Evolutionary conservation across 2,113 vertebrate genomes (phyloP).

Genomic region (Turnix velox): DNA sequence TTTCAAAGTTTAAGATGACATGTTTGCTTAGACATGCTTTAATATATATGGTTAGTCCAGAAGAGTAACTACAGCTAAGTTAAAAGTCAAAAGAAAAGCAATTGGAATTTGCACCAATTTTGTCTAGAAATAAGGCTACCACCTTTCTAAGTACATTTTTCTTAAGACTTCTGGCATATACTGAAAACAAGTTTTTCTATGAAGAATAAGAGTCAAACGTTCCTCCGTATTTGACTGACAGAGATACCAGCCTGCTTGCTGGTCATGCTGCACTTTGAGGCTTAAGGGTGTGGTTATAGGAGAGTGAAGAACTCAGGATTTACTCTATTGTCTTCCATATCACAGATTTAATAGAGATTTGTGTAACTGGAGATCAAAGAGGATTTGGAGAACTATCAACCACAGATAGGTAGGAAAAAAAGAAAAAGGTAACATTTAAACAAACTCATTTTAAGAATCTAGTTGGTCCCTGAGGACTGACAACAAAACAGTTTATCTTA

Average conservation of each 20-base stretch:
- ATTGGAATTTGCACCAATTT: background rate
- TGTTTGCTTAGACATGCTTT: background rate
- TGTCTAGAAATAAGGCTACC: background rate
- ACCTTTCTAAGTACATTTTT: background rate
- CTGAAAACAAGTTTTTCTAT: background rate
- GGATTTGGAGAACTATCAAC: background rate
- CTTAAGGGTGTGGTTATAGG: background rate
- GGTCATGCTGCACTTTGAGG: background rate
- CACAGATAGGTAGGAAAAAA: background rate
- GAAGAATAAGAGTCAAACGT: background rate
- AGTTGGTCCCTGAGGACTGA: background rate
- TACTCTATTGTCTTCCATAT: background rate
- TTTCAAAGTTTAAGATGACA: constrained; percentile 18
- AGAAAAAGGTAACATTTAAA: background rate
- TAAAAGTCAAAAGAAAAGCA: background rate
- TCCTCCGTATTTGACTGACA: background rate
- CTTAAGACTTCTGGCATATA: background rate
- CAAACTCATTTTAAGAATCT: background rate
- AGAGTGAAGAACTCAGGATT: background rate
- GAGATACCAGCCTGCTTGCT: background rate
- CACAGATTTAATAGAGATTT: background rate
- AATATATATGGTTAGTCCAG: background rate
- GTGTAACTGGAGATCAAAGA: background rate
- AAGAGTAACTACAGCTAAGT: background rate
- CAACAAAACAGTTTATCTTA: background rate